Percentiles rank a stretch among this genome's conserved stretches.
phyloP scores from a whole-genome alignment of 1,140 invertebrate species.

The Cyphomyrmex costatus region DNA sequence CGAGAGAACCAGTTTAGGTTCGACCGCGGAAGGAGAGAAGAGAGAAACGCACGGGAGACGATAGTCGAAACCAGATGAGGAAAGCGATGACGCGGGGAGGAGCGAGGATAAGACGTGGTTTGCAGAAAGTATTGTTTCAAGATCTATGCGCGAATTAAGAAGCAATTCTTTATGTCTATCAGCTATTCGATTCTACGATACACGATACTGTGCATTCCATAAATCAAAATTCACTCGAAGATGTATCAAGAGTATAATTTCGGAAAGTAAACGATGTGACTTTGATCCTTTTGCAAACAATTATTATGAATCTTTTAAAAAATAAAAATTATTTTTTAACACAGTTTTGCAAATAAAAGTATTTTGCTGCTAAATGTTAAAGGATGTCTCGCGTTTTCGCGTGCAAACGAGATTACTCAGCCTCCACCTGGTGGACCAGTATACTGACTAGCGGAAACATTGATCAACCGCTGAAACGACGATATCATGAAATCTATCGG shows the following conservation, averaged over 20 bases:
- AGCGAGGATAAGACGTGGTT: neutral
- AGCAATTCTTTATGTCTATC: neutral
- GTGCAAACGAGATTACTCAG: constrained; percentile 30
- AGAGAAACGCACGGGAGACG: constrained; percentile 23
- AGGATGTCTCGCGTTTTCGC: neutral
- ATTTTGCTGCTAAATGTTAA: constrained; percentile 22
- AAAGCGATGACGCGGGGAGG: constrained; percentile 27
- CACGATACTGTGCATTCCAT: neutral
- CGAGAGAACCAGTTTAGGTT: constrained; percentile 75
- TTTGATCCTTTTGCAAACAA: neutral
- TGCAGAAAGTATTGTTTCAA: constrained; percentile 10
- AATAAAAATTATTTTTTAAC: neutral
- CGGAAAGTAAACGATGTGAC: neutral
- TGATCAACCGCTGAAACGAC: constrained; percentile 69
- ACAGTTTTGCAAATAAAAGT: neutral
- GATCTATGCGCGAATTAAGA: neutral
- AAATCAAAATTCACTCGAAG: neutral
- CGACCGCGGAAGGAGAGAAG: constrained; percentile 59
- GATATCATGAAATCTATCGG: constrained; percentile 74
- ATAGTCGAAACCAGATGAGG: constrained; percentile 63
- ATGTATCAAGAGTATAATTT: neutral
- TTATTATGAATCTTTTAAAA: neutral
- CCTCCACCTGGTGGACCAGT: constrained; percentile 53
- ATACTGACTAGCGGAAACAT: constrained; percentile 43
- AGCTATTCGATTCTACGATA: neutral